These are phyloP conservation scores for Syrrhaptes paradoxus DNA, from an alignment of 2,113 vertebrate species.

Conservation along the genomic window DNA sequence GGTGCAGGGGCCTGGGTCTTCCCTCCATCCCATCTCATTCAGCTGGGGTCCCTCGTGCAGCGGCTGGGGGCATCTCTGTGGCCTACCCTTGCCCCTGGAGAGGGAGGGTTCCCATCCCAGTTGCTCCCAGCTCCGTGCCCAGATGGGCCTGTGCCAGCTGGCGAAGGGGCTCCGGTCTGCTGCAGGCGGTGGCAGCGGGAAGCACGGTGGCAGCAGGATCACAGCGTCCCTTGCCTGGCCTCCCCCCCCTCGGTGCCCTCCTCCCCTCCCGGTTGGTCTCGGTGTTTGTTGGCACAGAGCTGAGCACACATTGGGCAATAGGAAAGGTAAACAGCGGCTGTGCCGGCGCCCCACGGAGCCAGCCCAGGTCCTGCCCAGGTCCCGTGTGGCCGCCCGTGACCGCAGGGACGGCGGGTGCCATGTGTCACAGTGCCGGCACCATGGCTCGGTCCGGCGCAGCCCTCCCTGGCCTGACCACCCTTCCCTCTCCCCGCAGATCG, in stretches of 20 bases:
- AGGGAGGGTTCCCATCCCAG: neutral
- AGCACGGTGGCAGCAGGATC: neutral
- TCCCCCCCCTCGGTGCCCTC: neutral
- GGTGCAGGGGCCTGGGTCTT: neutral
- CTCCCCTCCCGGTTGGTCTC: neutral
- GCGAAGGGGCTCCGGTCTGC: neutral
- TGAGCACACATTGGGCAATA: slow-evolving; percentile 41
- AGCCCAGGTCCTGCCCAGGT: neutral
- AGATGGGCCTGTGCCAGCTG: fast-evolving
- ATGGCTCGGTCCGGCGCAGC: fast-evolving
- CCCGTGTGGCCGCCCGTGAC: neutral
- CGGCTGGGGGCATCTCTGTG: neutral
- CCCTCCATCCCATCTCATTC: neutral
- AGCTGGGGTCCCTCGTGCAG: fast-evolving
- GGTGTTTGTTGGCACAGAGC: neutral
- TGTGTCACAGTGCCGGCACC: fast-evolving
- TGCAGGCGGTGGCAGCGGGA: neutral
- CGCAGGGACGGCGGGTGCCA: neutral
- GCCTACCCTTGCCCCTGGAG: neutral
- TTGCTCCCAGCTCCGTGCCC: neutral
- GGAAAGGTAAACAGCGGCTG: neutral
- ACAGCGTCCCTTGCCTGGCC: neutral
- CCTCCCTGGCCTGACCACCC: neutral
- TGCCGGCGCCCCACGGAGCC: fast-evolving
- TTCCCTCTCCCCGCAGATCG: neutral